These are phyloP conservation scores for Drosophila triauraria DNA, from an alignment of 1,140 invertebrate species.

Conservation along the genomic window DNA sequence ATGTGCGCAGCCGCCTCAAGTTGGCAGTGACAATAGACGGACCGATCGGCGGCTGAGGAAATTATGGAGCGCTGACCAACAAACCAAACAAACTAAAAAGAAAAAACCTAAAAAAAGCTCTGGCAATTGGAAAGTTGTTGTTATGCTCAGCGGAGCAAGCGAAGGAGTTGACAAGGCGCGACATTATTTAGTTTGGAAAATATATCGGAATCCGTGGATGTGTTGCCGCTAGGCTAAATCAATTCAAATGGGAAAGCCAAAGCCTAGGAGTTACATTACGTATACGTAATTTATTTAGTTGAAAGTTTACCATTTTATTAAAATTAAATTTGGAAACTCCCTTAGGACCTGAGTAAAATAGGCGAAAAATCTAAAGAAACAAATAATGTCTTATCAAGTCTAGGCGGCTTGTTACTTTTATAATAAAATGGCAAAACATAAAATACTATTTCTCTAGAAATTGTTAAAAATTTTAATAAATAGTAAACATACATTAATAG, in stretches of 20 bases:
- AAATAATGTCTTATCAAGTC: not conserved
- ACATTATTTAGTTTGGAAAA: slow-evolving; percentile 13
- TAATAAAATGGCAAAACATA: no score
- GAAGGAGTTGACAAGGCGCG: slow-evolving; percentile 34
- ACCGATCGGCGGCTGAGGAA: slow-evolving; percentile 49
- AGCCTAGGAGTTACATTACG: not conserved
- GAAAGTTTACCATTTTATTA: not conserved
- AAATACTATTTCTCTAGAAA: no score
- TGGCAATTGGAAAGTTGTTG: slow-evolving; percentile 76
- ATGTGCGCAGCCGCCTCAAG: slow-evolving; percentile 57
- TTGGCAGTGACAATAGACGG: slow-evolving; percentile 60
- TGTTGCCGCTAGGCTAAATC: not conserved
- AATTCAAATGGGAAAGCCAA: slow-evolving; percentile 4
- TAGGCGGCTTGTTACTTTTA: no score
- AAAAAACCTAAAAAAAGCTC: slow-evolving; percentile 22
- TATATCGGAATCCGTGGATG: slow-evolving; percentile 12
- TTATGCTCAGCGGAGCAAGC: slow-evolving; percentile 58
- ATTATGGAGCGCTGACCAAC: slow-evolving; percentile 70
- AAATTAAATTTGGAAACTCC: not conserved
- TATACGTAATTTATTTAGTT: not conserved
- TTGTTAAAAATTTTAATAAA: no score
- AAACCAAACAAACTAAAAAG: slow-evolving; percentile 44
- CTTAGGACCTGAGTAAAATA: no score
- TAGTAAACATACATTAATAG: not conserved
- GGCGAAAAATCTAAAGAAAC: not conserved